Conservation (phyloP, 1,140 invertebrate genomes). For the Nautilus pompilius region DNA sequence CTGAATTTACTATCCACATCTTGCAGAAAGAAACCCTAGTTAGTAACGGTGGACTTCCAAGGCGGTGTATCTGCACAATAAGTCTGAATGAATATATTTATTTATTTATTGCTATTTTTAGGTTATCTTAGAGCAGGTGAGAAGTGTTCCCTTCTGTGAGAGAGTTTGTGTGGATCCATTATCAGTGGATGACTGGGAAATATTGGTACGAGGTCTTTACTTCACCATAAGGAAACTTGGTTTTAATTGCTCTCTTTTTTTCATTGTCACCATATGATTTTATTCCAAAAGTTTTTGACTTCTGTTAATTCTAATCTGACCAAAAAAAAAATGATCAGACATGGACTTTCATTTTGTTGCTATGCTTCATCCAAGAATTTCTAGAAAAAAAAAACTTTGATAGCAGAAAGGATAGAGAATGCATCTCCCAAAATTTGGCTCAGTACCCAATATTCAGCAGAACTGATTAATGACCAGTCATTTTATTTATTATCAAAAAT, state of each 20-base stretch:
- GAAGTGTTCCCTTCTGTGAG: slow-evolving; percentile 12
- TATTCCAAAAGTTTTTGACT: background rate
- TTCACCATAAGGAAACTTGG: background rate
- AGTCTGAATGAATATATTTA: no score
- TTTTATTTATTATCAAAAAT: no score
- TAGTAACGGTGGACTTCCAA: no score
- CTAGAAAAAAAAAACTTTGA: background rate
- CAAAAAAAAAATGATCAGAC: background rate
- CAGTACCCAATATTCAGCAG: no score
- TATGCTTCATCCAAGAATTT: background rate
- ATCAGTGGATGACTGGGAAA: slow-evolving; percentile 61
- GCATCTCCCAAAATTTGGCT: no score
- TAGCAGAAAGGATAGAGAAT: no score
- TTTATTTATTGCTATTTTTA: slow-evolving; percentile 16
- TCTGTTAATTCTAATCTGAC: background rate
- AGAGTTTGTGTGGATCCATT: slow-evolving; percentile 60
- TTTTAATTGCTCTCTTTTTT: background rate
- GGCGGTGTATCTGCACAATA: no score
- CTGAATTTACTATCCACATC: no score
- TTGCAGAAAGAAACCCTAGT: no score
- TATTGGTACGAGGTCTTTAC: slow-evolving; percentile 35
- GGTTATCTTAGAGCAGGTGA: slow-evolving; percentile 27
- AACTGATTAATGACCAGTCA: no score
- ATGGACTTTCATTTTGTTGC: background rate
- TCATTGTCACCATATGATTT: background rate